A percentile compares a stretch with the other conserved stretches of the same genome.
phyloP scores from a whole-genome alignment of 1,140 invertebrate species.

The Drosophila sp. region DNA sequence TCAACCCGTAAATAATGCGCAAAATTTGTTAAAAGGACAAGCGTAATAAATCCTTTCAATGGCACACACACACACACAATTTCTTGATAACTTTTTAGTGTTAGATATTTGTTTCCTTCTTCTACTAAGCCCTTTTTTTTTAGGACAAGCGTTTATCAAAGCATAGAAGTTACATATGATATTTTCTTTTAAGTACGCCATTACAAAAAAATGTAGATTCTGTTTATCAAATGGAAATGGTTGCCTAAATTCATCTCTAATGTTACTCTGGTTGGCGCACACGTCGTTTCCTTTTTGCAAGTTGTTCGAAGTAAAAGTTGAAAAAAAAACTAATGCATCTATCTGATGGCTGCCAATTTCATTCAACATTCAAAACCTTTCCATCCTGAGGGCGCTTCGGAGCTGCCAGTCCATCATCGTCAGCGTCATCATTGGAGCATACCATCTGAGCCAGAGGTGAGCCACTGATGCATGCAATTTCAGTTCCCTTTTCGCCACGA shows the following conservation, averaged over 20 bases:
- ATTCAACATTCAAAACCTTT: slow-evolving; percentile 38
- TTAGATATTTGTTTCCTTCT: slow-evolving; percentile 49
- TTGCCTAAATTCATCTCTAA: neutral
- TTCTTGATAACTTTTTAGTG: slow-evolving; percentile 77
- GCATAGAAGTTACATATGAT: slow-evolving; percentile 55
- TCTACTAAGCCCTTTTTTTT: slow-evolving; percentile 27
- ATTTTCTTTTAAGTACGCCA: slow-evolving; percentile 31
- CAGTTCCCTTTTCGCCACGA: slow-evolving; percentile 15
- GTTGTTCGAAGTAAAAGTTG: slow-evolving; percentile 24
- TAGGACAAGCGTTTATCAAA: slow-evolving; percentile 44
- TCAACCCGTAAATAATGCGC: slow-evolving; percentile 72
- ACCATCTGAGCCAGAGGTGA: slow-evolving; percentile 27
- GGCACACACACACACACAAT: slow-evolving; percentile 45
- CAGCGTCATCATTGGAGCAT: slow-evolving; percentile 26
- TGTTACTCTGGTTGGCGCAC: neutral
- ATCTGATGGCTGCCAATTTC: slow-evolving; percentile 64
- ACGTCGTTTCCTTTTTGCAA: slow-evolving; percentile 37
- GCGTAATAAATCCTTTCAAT: slow-evolving; percentile 78
- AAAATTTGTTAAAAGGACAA: slow-evolving; percentile 81
- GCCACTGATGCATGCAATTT: slow-evolving; percentile 33
- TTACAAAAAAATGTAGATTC: neutral
- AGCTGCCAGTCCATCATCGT: slow-evolving; percentile 60
- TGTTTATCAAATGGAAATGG: slow-evolving; percentile 4
- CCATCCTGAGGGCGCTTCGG: slow-evolving; percentile 30
- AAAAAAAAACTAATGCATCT: slow-evolving; percentile 56